Base-by-base conservation (phyloP, 2,113 vertebrate genomes). In the Takifugu bimaculatus region DNA sequence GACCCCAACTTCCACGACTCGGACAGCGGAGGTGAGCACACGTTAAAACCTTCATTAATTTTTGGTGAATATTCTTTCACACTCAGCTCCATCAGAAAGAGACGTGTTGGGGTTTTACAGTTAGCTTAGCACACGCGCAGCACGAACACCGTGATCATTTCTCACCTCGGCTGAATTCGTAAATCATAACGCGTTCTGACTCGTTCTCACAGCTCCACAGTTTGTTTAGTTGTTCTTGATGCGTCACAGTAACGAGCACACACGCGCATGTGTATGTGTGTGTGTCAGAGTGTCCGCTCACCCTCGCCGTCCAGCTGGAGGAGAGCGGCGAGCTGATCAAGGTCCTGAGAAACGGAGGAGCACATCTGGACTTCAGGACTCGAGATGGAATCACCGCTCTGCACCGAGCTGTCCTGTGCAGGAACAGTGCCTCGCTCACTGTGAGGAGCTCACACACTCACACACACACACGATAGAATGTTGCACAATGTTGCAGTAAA, bases 251-350 rank as follows among this genome's bases (percentile, higher is more conserved):
- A 6, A 32, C 29, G 20, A 20, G 20, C 20, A 20, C 20, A 20
- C 20, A 20, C 20, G 20, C 20, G 20, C 20, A 20, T 20, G 12
- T 47, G 12, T 27, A 26, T 50, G n/a, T 53, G 43, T 66, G 27
- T 62, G 28, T 54, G 10, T 54, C 89, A 98, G 96, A 98, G 84
- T 97, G 94, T 68, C 95, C 96, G 2, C 89, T 98, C 88, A 98
- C 95, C 0, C 89, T 95, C 10, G 93, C 94, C 0, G 93, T 93
- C 0, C 96, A 98, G 91, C 83, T 99, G 81, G 95, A 96, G 52
- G 90, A 90, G 0, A 92, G 94, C 29, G 45, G 88, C 0, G 96
- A 98, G 52, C 28, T 54, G 3, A 49, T 49, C 39, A 98, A 97
- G 60, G 91, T 93, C 1, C 87, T 99, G 39, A 88, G 90, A 51